Evolutionary conservation across 1,140 invertebrate genomes (phyloP).

Genomic region (Colletes latitarsis): DNA sequence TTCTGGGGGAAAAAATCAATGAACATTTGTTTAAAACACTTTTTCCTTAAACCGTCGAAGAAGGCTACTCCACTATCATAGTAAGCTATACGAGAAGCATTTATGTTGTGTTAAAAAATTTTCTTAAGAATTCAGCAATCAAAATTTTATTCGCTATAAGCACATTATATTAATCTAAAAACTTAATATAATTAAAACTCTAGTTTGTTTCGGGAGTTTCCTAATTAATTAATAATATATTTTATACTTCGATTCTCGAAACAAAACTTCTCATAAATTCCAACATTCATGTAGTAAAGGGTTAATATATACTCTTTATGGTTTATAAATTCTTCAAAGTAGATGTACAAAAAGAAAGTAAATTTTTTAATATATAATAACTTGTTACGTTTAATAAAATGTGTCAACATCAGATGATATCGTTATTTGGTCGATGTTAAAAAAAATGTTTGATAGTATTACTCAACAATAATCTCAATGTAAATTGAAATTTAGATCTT

Average conservation of each 20-base stretch:
- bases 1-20: too few relatives aligned
- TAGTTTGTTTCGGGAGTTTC: neutral
- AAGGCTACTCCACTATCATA: too few relatives aligned
- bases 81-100: too few relatives aligned
- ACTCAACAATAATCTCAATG: neutral
- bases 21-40: too few relatives aligned
- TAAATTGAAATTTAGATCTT: neutral
- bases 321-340: neutral
- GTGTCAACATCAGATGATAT: neutral
- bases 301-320: neutral
- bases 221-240: neutral
- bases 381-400: too few relatives aligned
- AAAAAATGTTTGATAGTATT: neutral
- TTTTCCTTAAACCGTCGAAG: too few relatives aligned
- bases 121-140: too few relatives aligned
- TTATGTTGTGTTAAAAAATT: too few relatives aligned
- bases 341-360: neutral
- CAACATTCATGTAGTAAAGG: neutral
- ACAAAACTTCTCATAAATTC: neutral
- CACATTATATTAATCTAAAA: neutral
- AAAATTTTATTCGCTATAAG: neutral
- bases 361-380: neutral
- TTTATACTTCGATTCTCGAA: neutral
- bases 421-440: neutral
- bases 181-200: conserved; percentile 1